Evolutionary conservation across 1,140 invertebrate species (phyloP).

Genomic region (Drepana arcuata): DNA sequence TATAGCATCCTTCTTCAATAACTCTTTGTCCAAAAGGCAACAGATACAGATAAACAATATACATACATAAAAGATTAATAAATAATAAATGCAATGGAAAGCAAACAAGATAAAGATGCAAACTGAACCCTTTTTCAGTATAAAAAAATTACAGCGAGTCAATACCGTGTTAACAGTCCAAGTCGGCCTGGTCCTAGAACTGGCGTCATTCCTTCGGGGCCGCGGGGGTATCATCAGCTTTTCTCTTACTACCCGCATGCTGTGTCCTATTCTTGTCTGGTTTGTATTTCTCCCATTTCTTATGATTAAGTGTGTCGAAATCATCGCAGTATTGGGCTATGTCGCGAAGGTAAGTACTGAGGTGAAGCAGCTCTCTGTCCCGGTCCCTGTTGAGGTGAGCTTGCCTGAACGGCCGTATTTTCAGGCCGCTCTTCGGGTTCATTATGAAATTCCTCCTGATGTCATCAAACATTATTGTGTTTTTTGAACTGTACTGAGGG

Average conservation of each 20-base stretch:
- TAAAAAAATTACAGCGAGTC: no score
- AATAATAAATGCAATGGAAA: no score
- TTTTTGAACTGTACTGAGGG: slow-evolving; percentile 87
- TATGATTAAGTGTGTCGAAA: slow-evolving; percentile 89
- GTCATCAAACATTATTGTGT: slow-evolving; percentile 99
- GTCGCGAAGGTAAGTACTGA: slow-evolving; percentile 88
- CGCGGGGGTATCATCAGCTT: slow-evolving; percentile 56
- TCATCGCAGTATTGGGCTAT: slow-evolving; percentile 88
- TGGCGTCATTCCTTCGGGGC: slow-evolving; percentile 47
- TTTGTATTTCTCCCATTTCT: slow-evolving; percentile 91
- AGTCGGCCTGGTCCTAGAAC: no score
- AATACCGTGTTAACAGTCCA: no score
- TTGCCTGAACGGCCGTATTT: slow-evolving; percentile 91
- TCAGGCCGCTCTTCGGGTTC: slow-evolving; percentile 95
- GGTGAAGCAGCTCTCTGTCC: slow-evolving; percentile 87
- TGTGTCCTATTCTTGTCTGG: slow-evolving; percentile 64
- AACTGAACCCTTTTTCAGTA: no score
- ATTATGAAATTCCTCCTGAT: slow-evolving; percentile 97
- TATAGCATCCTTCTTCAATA: no score
- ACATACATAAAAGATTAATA: no score
- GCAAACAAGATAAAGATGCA: no score
- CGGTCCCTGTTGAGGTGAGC: slow-evolving; percentile 89
- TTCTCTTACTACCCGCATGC: slow-evolving; percentile 55
- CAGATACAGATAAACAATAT: no score
- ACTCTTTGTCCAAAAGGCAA: no score